Percentiles rank a stretch among this genome's conserved stretches.
phyloP scores from a whole-genome alignment of 2,797 vertebrate genomes.

The Stomatorhinus walkeri region DNA sequence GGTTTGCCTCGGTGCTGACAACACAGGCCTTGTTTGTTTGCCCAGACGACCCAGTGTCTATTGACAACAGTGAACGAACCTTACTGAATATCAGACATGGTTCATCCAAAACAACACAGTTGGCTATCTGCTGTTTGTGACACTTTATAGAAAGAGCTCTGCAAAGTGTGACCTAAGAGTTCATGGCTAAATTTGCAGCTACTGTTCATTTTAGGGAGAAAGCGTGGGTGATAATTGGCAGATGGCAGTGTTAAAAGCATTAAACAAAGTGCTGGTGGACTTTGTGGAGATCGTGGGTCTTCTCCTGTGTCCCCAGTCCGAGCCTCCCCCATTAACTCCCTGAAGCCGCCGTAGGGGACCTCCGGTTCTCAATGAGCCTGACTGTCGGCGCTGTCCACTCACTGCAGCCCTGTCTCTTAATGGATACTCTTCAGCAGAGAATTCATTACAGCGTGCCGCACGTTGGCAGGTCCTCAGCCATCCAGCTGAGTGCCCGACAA shows the following conservation, averaged over 20 bases:
- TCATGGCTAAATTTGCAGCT: neutral
- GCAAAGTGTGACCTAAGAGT: neutral
- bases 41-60: neutral
- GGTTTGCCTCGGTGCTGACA: neutral
- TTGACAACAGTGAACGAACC: neutral
- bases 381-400: constrained; percentile 20
- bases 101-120: neutral
- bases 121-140: neutral
- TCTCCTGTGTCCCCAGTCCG: neutral
- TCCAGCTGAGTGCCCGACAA: neutral
- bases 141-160: neutral
- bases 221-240: neutral
- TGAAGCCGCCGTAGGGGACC: neutral
- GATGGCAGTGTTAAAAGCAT: neutral
- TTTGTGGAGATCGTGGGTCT: neutral
- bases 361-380: neutral
- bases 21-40: neutral
- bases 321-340: neutral
- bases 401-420: constrained; percentile 44
- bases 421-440: constrained; percentile 41
- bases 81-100: neutral
- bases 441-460: constrained; percentile 52
- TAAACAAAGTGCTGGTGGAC: neutral
- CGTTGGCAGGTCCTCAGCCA: constrained; percentile 21
- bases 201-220: neutral